Percentiles rank a stretch among this genome's conserved stretches.
Evolutionary conservation across 2,888 invertebrate genomes (phyloP).

Genomic region (Cerastis rubricosa): DNA sequence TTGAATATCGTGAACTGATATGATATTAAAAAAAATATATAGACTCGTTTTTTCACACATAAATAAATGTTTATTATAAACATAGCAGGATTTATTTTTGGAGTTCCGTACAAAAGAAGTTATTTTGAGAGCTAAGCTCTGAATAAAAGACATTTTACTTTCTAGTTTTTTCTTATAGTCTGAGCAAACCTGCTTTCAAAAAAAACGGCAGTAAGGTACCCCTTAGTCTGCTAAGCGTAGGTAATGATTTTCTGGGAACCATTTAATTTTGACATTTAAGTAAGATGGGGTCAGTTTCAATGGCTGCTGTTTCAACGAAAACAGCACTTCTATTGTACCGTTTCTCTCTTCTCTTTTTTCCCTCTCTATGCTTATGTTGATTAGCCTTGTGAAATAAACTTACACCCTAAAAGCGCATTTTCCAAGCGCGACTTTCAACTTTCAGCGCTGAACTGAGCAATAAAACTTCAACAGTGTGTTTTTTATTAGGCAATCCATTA

Average conservation of each 20-base stretch:
- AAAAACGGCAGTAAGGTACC: neutral
- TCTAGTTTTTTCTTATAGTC: neutral
- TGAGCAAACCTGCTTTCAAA: neutral
- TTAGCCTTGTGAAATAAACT: neutral
- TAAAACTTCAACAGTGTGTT: neutral
- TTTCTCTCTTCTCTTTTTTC: neutral
- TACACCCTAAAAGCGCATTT: no score
- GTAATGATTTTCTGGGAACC: neutral
- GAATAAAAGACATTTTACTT: no score
- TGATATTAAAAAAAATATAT: neutral
- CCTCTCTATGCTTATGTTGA: neutral
- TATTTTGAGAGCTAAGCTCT: neutral
- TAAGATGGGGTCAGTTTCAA: neutral
- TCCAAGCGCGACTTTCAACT: neutral
- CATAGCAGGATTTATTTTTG: neutral
- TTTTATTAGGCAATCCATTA: neutral
- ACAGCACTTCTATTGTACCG: neutral
- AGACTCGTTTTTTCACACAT: conserved; percentile 27
- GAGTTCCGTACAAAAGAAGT: neutral
- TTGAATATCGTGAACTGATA: conserved; percentile 3
- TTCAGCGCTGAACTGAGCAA: neutral
- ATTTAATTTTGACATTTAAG: neutral
- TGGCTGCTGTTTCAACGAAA: neutral
- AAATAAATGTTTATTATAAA: conserved; percentile 26
- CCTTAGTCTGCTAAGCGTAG: neutral